Conservation (phyloP, 2,113 vertebrate species). For the Amazona guildingii region DNA sequence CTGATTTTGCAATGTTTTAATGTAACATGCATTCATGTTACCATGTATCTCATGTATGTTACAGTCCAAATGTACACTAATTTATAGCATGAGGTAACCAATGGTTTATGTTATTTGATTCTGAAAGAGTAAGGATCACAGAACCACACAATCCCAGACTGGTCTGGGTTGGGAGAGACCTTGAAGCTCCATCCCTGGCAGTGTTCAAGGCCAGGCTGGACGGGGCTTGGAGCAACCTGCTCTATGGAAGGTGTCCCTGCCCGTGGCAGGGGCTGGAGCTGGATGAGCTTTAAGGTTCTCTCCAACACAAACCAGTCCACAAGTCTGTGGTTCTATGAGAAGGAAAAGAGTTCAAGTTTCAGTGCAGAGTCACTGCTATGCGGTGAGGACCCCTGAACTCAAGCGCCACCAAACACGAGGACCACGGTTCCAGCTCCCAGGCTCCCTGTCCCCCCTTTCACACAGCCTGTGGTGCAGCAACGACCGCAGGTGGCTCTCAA, state of each 20-base stretch:
- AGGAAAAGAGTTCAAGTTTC: not conserved
- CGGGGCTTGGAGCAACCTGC: not conserved
- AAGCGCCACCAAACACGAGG: not conserved
- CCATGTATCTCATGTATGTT: not conserved
- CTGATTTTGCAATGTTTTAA: not conserved
- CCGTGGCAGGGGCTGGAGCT: not conserved
- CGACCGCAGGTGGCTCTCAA: not conserved
- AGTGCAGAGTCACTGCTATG: not conserved
- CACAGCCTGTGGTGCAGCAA: not conserved
- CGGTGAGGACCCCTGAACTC: not conserved
- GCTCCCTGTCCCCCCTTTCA: not conserved
- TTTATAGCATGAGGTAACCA: not conserved
- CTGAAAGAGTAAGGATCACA: not conserved
- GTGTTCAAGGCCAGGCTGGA: not conserved
- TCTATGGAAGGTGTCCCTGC: not conserved
- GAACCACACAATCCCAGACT: not conserved
- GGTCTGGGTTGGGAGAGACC: not conserved
- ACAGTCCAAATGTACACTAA: not conserved
- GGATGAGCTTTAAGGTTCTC: not conserved
- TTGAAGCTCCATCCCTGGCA: not conserved
- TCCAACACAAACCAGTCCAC: not conserved
- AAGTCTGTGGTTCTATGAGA: not conserved
- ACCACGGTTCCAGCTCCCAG: not conserved
- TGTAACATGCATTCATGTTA: fast-evolving
- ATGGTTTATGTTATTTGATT: not conserved